phyloP scores from a whole-genome alignment of 2,797 vertebrate genomes.

The Sylvia borin region DNA sequence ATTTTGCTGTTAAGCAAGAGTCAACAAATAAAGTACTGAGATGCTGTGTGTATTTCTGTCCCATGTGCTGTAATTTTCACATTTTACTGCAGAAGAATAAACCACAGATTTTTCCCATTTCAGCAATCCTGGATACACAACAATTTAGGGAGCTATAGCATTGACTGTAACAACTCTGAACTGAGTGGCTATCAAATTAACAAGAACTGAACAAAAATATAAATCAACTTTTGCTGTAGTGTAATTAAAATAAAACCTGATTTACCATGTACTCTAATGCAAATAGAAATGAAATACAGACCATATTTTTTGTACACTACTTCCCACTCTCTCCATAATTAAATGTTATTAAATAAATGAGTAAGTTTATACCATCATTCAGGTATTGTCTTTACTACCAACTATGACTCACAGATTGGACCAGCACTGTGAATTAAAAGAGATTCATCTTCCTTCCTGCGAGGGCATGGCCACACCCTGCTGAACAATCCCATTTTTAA shows the following conservation, averaged over 20 bases:
- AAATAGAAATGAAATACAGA: constrained; percentile 51
- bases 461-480: neutral
- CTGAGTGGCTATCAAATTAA: constrained; percentile 42
- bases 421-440: neutral
- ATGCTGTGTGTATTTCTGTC: neutral
- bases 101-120: neutral
- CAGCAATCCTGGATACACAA: neutral
- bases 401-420: neutral
- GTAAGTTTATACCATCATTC: constrained; percentile 15
- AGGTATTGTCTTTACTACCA: constrained; percentile 12
- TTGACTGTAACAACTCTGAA: neutral
- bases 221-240: constrained; percentile 29
- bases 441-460: neutral
- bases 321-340: neutral
- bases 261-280: constrained; percentile 21
- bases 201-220: constrained; percentile 41
- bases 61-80: neutral
- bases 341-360: constrained; percentile 54
- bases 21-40: neutral
- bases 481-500: neutral
- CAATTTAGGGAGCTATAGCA: neutral
- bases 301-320: neutral
- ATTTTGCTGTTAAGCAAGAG: neutral
- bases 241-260: constrained; percentile 64
- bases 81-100: neutral